Evolutionary conservation across 2,888 invertebrate species (phyloP).

Genomic region (Andrena bicolor): DNA sequence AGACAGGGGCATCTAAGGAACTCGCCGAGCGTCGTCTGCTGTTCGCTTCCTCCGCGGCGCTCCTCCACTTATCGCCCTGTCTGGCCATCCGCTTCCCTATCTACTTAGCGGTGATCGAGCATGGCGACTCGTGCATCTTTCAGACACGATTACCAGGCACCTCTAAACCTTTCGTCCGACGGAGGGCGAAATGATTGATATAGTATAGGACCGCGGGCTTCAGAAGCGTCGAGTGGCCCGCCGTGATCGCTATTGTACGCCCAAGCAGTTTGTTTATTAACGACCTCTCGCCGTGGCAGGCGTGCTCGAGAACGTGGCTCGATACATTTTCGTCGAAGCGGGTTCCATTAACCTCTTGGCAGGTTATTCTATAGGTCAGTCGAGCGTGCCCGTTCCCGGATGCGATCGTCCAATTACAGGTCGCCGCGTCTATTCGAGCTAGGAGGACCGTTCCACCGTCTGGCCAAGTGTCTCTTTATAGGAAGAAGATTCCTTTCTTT

Average conservation of each 20-base stretch:
- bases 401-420: slow-evolving; percentile 64
- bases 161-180: slow-evolving; percentile 1
- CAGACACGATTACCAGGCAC: slow-evolving; percentile 21
- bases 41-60: slow-evolving; percentile 28
- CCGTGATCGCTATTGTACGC: background rate
- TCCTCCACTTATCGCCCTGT: slow-evolving; percentile 47
- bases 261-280: slow-evolving; percentile 26
- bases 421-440: slow-evolving; percentile 47
- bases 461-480: slow-evolving; percentile 61
- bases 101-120: slow-evolving; percentile 48
- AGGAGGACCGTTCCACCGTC: slow-evolving; percentile 32
- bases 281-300: background rate
- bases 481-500: slow-evolving; percentile 54
- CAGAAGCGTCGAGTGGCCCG: background rate
- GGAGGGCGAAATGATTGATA: slow-evolving; percentile 25
- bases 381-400: slow-evolving; percentile 41
- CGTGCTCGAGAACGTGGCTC: background rate
- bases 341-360: slow-evolving; percentile 42
- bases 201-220: background rate
- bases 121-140: slow-evolving; percentile 5
- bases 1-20: slow-evolving; percentile 27
- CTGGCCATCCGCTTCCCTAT: slow-evolving; percentile 56
- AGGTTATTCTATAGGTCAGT: slow-evolving; percentile 48
- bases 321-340: slow-evolving; percentile 1
- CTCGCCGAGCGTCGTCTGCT: slow-evolving; percentile 27